Evolutionary conservation across 2,113 vertebrate species (phyloP).

Genomic region (Etheostoma cragini): DNA sequence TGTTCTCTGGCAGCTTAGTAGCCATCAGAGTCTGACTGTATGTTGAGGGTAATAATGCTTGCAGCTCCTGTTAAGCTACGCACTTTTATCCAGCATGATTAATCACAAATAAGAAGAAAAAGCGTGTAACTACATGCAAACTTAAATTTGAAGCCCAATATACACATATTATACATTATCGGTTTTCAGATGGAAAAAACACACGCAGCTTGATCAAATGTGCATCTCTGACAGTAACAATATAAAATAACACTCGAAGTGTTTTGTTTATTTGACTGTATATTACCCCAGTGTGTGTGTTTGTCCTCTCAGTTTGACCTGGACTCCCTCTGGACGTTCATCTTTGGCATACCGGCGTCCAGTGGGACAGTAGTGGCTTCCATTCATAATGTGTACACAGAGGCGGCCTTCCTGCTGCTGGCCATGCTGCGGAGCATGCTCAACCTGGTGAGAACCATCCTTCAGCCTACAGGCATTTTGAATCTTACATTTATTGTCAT

Average conservation of each 20-base stretch:
- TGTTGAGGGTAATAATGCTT: not conserved
- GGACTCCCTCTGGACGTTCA: conserved; percentile 98
- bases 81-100: not conserved
- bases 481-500: not conserved
- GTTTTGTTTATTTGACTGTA: not conserved
- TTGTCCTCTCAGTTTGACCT: conserved; percentile 90
- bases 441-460: conserved; percentile 89
- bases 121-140: not conserved
- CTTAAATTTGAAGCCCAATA: not conserved
- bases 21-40: not conserved
- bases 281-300: conserved; percentile 41
- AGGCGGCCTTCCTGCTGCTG: conserved; percentile 93
- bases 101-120: not conserved
- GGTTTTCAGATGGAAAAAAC: not conserved
- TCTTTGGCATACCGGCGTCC: conserved; percentile 96
- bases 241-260: no score
- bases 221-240: not conserved
- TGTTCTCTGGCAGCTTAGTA: not conserved
- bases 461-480: no score
- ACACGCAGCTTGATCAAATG: not conserved
- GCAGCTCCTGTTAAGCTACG: not conserved
- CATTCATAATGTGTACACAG: conserved; percentile 93
- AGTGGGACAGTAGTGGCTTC: conserved; percentile 91
- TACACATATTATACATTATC: not conserved
- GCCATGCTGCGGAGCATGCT: conserved; percentile 99